phyloP scores from a whole-genome alignment of 1,140 invertebrate species.

The Homarus americanus region DNA sequence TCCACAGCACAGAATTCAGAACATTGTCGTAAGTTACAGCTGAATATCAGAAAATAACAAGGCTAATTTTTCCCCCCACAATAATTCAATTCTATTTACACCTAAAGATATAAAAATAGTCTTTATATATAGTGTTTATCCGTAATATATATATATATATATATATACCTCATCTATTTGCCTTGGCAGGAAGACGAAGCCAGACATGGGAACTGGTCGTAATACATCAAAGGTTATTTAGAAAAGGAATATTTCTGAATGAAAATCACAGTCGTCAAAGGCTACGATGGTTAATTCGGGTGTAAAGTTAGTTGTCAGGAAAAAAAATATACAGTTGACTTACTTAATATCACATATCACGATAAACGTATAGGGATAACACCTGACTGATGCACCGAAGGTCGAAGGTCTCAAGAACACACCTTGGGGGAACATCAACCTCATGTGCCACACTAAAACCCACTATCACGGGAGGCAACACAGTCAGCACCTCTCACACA shows the following conservation, averaged over 20 bases:
- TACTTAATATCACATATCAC: conserved; percentile 9
- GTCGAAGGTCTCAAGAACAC: not conserved
- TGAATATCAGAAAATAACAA: too few species aligned
- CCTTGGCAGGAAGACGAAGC: conserved; percentile 28
- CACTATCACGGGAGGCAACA: too few species aligned
- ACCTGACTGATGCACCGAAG: not conserved
- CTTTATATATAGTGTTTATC: not conserved
- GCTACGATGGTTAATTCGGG: not conserved
- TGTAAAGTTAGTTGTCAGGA: not conserved
- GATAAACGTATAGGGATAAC: not conserved
- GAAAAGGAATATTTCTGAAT: not conserved
- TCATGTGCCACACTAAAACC: too few species aligned
- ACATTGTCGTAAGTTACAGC: too few species aligned
- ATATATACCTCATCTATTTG: conserved; percentile 16
- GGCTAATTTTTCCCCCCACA: not conserved
- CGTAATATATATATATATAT: conserved; percentile 5
- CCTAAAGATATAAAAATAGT: conserved; percentile 21
- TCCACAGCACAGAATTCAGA: too few species aligned
- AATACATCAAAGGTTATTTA: not conserved
- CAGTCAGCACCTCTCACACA: too few species aligned
- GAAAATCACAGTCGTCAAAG: not conserved
- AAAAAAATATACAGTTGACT: not conserved
- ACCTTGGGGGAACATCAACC: not conserved
- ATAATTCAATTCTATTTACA: conserved; percentile 37
- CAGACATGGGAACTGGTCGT: conserved; percentile 18